These are phyloP conservation scores for Microchirus variegatus DNA, from an alignment of 2,797 vertebrate species.

Conservation along the genomic window DNA sequence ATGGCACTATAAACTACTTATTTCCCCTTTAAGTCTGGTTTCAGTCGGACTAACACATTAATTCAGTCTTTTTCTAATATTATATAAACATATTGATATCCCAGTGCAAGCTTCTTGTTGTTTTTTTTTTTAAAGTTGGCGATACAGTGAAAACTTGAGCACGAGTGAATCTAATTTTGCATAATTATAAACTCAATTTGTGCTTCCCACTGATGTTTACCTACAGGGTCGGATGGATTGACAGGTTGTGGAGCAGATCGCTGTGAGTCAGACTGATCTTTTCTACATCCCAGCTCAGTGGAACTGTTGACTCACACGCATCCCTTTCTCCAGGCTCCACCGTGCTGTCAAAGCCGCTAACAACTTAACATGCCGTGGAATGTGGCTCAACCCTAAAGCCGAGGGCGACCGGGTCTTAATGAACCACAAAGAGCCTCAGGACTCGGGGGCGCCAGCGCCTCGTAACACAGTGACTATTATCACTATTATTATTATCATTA, in stretches of 20 bases:
- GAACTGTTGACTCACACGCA: slow-evolving; percentile 55
- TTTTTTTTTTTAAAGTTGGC: too few relatives aligned
- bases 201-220: slow-evolving; percentile 49
- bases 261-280: slow-evolving; percentile 30
- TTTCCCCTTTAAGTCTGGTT: too few relatives aligned
- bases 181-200: background rate
- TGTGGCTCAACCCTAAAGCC: slow-evolving; percentile 45
- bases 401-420: slow-evolving; percentile 58
- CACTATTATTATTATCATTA: slow-evolving; percentile 53
- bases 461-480: slow-evolving; percentile 60
- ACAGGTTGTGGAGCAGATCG: slow-evolving; percentile 51
- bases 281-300: slow-evolving; percentile 37
- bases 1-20: too few relatives aligned
- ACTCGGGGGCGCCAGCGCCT: slow-evolving; percentile 67
- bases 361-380: slow-evolving; percentile 60
- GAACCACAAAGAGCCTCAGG: slow-evolving; percentile 64
- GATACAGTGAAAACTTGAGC: too few relatives aligned
- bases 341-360: slow-evolving; percentile 41
- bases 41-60: too few relatives aligned
- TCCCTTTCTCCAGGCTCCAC: slow-evolving; percentile 37
- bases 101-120: too few relatives aligned
- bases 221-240: slow-evolving; percentile 52
- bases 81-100: too few relatives aligned
- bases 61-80: too few relatives aligned
- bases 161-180: too few relatives aligned